Conservation (phyloP, 2,113 vertebrate genomes). For the Lynx canadensis region DNA sequence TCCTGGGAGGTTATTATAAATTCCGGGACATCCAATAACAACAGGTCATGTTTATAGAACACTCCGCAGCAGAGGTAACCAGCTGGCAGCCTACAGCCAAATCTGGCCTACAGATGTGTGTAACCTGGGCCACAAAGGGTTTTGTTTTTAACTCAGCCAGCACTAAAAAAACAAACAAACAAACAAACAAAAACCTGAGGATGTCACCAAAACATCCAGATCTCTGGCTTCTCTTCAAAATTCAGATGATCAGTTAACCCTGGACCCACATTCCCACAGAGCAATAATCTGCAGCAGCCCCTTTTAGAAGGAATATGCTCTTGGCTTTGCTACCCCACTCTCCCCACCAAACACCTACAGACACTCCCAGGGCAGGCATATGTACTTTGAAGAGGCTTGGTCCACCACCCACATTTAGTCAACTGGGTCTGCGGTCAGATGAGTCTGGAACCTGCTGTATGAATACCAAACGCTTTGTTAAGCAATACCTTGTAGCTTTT, state of each 20-base stretch:
- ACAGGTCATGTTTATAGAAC: slow-evolving; percentile 65
- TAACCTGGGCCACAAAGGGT: neutral
- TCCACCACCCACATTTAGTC: neutral
- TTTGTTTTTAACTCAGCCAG: neutral
- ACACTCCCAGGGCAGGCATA: neutral
- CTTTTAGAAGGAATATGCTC: neutral
- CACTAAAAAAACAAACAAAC: neutral
- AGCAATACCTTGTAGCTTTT: neutral
- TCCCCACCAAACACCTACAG: neutral
- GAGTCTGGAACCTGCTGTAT: neutral
- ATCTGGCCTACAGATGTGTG: slow-evolving; percentile 72
- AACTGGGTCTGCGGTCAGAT: neutral
- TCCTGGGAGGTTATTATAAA: slow-evolving; percentile 58
- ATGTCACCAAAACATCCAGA: neutral
- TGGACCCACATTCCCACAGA: neutral
- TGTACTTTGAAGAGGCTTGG: neutral
- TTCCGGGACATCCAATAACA: slow-evolving; percentile 60
- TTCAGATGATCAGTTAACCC: neutral
- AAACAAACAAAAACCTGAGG: neutral
- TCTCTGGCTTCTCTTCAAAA: slow-evolving; percentile 39
- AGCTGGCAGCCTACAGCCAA: neutral
- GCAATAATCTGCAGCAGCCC: neutral
- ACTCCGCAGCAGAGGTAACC: slow-evolving; percentile 16
- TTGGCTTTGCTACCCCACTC: neutral
- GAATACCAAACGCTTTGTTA: neutral